phyloP scores from a whole-genome alignment of 2,888 invertebrate species.

The Tipula helvola region DNA sequence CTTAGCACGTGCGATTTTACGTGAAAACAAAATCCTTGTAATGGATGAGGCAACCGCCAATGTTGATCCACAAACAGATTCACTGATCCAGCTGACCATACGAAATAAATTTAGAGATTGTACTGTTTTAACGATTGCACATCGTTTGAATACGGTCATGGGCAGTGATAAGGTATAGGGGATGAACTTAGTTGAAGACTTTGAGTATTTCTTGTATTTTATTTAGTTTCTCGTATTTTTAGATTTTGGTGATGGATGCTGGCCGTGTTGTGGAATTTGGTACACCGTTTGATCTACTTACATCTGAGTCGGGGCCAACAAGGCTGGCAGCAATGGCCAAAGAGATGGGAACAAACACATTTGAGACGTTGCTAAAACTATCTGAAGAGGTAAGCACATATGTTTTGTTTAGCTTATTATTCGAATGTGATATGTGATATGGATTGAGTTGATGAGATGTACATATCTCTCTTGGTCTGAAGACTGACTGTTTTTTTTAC shows the following conservation, averaged over 20 bases:
- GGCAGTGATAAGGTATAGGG: conserved; percentile 38
- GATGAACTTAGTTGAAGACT: not conserved
- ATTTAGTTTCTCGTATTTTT: not conserved
- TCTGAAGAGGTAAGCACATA: conserved; percentile 41
- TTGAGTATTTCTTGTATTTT: not conserved
- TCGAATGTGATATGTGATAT: too few relatives aligned
- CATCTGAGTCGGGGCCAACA: conserved; percentile 35
- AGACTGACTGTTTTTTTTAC: too few relatives aligned
- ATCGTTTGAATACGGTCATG: conserved; percentile 74
- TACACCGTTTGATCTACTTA: conserved; percentile 46
- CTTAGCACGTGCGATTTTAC: conserved; percentile 74
- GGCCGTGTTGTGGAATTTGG: conserved; percentile 57
- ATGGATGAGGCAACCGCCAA: conserved; percentile 91
- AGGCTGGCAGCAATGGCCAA: conserved; percentile 45
- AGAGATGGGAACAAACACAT: conserved; percentile 51
- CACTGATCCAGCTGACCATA: conserved; percentile 70
- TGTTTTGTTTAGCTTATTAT: too few relatives aligned
- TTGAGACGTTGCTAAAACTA: conserved; percentile 45
- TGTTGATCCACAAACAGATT: conserved; percentile 80
- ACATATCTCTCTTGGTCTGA: too few relatives aligned
- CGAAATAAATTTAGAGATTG: conserved; percentile 61
- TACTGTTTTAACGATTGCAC: conserved; percentile 83
- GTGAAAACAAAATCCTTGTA: conserved; percentile 71
- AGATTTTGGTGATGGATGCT: conserved; percentile 55
- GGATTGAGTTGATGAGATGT: too few relatives aligned